Evolutionary conservation across 2,888 invertebrate species (phyloP), one percentile per base, ranked within the genome.

Genomic region (Camponotus fellah): DNA sequence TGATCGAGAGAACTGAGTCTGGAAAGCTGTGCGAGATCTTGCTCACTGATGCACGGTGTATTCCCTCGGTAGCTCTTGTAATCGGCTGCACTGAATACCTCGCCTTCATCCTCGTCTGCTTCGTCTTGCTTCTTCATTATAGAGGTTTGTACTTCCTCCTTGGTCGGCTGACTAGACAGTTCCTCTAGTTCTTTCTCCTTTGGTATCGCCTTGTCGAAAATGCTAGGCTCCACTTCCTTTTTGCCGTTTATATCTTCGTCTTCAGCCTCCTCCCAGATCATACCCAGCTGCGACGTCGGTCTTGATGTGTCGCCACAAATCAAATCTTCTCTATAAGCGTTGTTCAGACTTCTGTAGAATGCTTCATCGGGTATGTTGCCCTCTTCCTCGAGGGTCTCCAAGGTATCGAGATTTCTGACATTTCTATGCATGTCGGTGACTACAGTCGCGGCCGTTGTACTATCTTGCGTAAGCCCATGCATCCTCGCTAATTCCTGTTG

Each of bases 191-290:
- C 92, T 12, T 86, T 90, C 32, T 93, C 91, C 60, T 91, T 91
- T 12, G 71, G 21, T 12, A 72, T 68, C 26, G 89, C 88, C 40
- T 68, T 74, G 9, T 86, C 89, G 37, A 86, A 89, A n/a, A 86
- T 75, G 84, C 82, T 79, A 62, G 80, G 56, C 2, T 92, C 91
- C 4, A 60, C 32, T 14, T 94, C 94, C 75, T 94, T 94, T 60
- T 95, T 95, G 0, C 95, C 95, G 80, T 95, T 95, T 26, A 95
- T 94, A 64, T 96, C 96, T 86, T 97, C 97, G 90, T 98, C 98
- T 94, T 98, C 97, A 14, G 97, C 97, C 91, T 97, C 97, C 94
- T 98, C 98, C 97, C 98, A 98, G 90, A 98, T 98, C 97, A 98
- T 97, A 86, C 97, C 97, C 88, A 98, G 95, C 90, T 98, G 97